Percentiles rank a stretch among this genome's conserved stretches.
phyloP scores from a whole-genome alignment of 2,113 vertebrate species.

The Lonchura striata region DNA sequence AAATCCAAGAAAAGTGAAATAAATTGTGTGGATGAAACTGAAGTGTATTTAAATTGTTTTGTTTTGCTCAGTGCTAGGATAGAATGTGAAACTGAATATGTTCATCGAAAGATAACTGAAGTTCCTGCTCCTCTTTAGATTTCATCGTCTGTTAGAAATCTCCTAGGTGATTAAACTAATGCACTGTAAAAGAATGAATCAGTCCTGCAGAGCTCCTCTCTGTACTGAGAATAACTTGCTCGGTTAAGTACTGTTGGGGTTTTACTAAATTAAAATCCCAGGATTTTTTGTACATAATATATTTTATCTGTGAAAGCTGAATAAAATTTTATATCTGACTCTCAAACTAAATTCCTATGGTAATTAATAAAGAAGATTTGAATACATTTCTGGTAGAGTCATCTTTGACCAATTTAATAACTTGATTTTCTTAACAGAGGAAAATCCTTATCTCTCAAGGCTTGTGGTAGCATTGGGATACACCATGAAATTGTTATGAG shows the following conservation, averaged over 20 bases:
- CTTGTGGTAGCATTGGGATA: slow-evolving; percentile 27
- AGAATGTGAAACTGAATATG: slow-evolving; percentile 55
- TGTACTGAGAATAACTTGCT: slow-evolving; percentile 43
- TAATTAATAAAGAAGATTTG: slow-evolving; percentile 65
- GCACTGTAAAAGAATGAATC: slow-evolving; percentile 60
- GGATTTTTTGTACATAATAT: slow-evolving; percentile 19
- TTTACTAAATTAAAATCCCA: slow-evolving; percentile 55
- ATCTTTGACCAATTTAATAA: slow-evolving; percentile 65
- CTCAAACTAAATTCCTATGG: slow-evolving; percentile 57
- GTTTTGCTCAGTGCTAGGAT: slow-evolving; percentile 52
- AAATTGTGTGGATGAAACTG: slow-evolving; percentile 50
- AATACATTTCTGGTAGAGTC: slow-evolving; percentile 52
- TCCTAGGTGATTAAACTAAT: slow-evolving; percentile 69
- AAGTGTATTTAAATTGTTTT: slow-evolving; percentile 56
- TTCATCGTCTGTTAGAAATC: slow-evolving; percentile 64
- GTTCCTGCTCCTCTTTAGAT: slow-evolving; percentile 54
- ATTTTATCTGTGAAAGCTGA: slow-evolving; percentile 54
- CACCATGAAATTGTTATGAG: slow-evolving; percentile 37
- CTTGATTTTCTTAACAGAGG: slow-evolving; percentile 65
- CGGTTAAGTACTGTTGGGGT: slow-evolving; percentile 37
- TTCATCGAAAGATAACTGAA: slow-evolving; percentile 62
- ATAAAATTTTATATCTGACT: neutral
- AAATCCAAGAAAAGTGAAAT: slow-evolving; percentile 63
- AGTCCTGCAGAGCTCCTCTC: slow-evolving; percentile 35
- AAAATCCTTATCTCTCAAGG: slow-evolving; percentile 61